A percentile compares a stretch with the other conserved stretches of the same genome.
phyloP scores from a whole-genome alignment of 2,888 invertebrate species.

The Gari tellinella region DNA sequence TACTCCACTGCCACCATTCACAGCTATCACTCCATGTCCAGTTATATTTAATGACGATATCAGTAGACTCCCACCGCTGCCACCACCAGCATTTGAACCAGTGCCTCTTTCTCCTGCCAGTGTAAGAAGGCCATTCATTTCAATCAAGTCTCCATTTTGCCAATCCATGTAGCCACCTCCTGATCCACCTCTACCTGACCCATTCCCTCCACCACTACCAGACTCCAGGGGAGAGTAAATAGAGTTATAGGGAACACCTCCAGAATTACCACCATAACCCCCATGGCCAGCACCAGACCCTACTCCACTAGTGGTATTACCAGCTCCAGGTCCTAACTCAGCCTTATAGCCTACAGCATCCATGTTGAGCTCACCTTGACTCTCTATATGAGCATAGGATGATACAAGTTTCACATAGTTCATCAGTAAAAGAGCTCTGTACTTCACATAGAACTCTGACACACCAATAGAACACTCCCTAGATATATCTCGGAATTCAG shows the following conservation, averaged over 20 bases:
- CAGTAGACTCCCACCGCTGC: conserved; percentile 73
- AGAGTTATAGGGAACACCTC: conserved; percentile 70
- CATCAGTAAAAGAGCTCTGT: conserved; percentile 68
- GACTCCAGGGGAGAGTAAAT: conserved; percentile 65
- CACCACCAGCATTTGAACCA: conserved; percentile 71
- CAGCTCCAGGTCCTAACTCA: conserved; percentile 64
- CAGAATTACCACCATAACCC: conserved; percentile 70
- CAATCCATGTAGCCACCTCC: conserved; percentile 74
- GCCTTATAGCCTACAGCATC: conserved; percentile 66
- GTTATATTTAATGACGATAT: conserved; percentile 72
- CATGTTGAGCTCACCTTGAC: conserved; percentile 69
- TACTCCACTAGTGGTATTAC: conserved; percentile 47
- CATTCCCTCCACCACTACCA: conserved; percentile 74
- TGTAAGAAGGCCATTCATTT: conserved; percentile 71
- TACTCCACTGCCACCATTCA: conserved; percentile 70
- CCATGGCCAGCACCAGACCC: conserved; percentile 76
- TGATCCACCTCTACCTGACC: conserved; percentile 67
- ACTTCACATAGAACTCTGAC: conserved; percentile 70
- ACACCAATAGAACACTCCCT: conserved; percentile 59
- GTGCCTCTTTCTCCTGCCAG: conserved; percentile 63
- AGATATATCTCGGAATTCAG: conserved; percentile 68
- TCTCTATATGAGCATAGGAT: conserved; percentile 70
- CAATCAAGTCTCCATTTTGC: conserved; percentile 68
- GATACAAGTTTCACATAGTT: conserved; percentile 65
- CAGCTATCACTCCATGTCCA: conserved; percentile 73